Percentiles rank a stretch among this genome's conserved stretches.
Evolutionary conservation across 23 tunicate genomes (phyloP).

Genomic region (Ciona savignyi): DNA sequence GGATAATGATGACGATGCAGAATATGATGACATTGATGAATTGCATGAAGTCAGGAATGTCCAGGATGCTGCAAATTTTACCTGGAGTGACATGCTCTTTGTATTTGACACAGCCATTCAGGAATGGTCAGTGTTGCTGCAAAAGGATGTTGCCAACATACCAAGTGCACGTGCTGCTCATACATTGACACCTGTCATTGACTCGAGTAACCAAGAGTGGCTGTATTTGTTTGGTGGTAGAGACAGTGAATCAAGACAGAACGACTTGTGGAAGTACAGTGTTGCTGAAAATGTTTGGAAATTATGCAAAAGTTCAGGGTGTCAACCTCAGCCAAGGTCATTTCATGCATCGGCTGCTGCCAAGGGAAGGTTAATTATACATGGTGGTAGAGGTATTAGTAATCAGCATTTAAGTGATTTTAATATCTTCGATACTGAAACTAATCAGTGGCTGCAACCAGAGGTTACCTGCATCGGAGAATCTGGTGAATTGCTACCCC

Average conservation of each 20-base stretch:
- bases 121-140: slow-evolving; percentile 26
- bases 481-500: not conserved
- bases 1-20: slow-evolving; percentile 56
- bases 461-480: not conserved
- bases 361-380: slow-evolving; percentile 30
- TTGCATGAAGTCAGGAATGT: slow-evolving; percentile 37
- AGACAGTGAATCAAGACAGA: slow-evolving; percentile 42
- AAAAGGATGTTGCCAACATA: not conserved
- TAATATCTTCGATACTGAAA: slow-evolving; percentile 35
- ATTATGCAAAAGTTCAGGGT: slow-evolving; percentile 24
- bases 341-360: slow-evolving; percentile 51
- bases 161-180: slow-evolving; percentile 84
- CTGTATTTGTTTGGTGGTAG: slow-evolving; percentile 71
- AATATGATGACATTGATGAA: slow-evolving; percentile 67
- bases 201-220: slow-evolving; percentile 10
- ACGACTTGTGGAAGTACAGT: slow-evolving; percentile 60
- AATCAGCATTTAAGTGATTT: slow-evolving; percentile 70
- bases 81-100: slow-evolving; percentile 60
- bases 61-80: slow-evolving; percentile 66
- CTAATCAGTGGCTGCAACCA: slow-evolving; percentile 74
- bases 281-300: slow-evolving; percentile 23
- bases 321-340: slow-evolving; percentile 56
- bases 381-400: slow-evolving; percentile 55
- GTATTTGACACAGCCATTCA: slow-evolving; percentile 27
- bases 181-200: slow-evolving; percentile 13